Evolutionary conservation across 2,113 vertebrate genomes (phyloP), one percentile per base, ranked within the genome.

Genomic region (Machaerirhynchus nigripectus): DNA sequence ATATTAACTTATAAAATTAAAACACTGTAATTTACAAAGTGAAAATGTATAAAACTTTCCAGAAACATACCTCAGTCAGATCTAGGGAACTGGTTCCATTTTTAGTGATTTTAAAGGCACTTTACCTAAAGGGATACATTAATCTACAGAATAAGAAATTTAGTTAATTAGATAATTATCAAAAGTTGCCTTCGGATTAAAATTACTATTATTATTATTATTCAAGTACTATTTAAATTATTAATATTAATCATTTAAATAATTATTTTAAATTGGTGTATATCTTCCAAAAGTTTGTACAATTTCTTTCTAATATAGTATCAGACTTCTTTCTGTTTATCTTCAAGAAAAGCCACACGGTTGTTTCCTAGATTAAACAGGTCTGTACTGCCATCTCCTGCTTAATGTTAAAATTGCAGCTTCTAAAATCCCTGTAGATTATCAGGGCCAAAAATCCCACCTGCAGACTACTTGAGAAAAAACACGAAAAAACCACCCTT

Each of bases 341-440:
- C 39, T 0, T 14, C 30, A 28, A 4, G 7, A 21, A 13, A 57
- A 63, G 0, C 10, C 16, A 0, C 4, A 1, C 0, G 1, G 9
- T 4, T 26, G 9, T 33, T 60, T 31, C 14, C 15, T 30, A 4
- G 2, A 0, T 83, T 65, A 15, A 47, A 5, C 15, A 20, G 50
- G 59, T 77, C 60, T 90, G 79, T 93, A n/a, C 28, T 86, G 95
- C 92, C 96, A 78, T 67, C 95, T 6, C 7, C 42, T 78, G 96
- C 22, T 93, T 23, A 27, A 39, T 22, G 21, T 71, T 33, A 40
- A 77, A 84, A 81, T 28, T 77, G 50, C 63, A 0, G 31, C 31
- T 37, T 17, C 28, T 30, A 28, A 82, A 39, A 56, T 28, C 37
- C 9, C 8, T 13, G 16, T 1, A 30, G 21, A 3, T 5, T 50